These are phyloP conservation scores for Grantiella picta DNA, from an alignment of 2,113 vertebrate genomes.

Conservation along the genomic window DNA sequence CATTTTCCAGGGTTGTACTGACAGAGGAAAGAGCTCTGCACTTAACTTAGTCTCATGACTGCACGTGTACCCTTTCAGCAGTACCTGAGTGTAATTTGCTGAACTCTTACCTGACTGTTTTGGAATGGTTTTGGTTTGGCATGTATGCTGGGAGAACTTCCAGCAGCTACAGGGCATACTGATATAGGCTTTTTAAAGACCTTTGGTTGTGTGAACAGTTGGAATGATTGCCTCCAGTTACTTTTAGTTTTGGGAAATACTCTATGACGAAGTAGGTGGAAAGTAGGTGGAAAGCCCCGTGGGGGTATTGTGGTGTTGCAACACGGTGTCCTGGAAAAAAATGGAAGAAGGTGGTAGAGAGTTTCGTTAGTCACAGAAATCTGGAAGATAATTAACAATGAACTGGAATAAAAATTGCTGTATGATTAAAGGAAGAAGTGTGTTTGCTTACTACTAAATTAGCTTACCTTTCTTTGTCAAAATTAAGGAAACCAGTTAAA, in stretches of 20 bases:
- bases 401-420: background rate
- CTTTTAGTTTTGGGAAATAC: background rate
- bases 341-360: background rate
- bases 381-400: background rate
- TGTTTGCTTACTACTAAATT: background rate
- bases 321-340: background rate
- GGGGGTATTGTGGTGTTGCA: background rate
- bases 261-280: background rate
- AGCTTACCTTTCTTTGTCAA: background rate
- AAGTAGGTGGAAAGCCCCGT: background rate
- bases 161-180: background rate
- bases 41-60: background rate
- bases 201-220: background rate
- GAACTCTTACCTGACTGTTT: background rate
- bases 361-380: background rate
- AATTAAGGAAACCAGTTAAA: background rate
- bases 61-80: background rate
- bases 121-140: background rate
- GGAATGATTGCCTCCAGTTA: background rate
- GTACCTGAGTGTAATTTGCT: background rate
- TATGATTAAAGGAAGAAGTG: background rate
- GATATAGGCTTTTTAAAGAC: background rate
- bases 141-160: background rate
- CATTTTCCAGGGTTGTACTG: background rate
- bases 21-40: background rate